Evolutionary conservation across 1,140 invertebrate species (phyloP).

Genomic region (Euschistus heros): DNA sequence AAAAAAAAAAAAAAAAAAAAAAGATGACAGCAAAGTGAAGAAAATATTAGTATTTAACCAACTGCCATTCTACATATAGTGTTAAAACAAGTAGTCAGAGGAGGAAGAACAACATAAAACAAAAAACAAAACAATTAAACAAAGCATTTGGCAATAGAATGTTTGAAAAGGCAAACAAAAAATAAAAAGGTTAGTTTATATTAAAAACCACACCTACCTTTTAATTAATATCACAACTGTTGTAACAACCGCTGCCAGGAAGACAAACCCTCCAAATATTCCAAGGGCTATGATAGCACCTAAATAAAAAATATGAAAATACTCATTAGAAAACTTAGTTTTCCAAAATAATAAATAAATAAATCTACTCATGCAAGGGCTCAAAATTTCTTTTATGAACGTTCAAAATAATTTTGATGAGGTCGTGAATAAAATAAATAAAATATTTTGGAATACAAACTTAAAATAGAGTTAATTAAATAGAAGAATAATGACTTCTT

Average conservation of each 20-base stretch:
- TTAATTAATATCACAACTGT: constrained; percentile 78
- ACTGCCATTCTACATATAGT: no score
- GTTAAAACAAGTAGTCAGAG: background rate
- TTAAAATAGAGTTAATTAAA: no score
- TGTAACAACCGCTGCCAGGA: constrained; percentile 77
- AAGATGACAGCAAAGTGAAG: background rate
- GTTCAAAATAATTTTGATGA: no score
- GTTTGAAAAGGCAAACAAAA: background rate
- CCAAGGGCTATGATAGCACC: constrained; percentile 78
- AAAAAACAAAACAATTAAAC: background rate
- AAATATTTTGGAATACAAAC: no score
- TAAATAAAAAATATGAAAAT: constrained; percentile 30
- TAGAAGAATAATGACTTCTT: no score
- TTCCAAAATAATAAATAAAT: no score
- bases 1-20: background rate
- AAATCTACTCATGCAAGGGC: no score
- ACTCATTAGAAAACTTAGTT: background rate
- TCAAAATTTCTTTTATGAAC: no score
- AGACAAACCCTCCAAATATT: constrained; percentile 81
- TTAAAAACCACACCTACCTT: constrained; percentile 52
- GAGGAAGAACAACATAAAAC: constrained; percentile 9
- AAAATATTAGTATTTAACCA: constrained; percentile 1
- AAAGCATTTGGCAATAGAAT: background rate
- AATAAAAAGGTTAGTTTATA: no score
- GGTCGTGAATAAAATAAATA: no score